These are phyloP conservation scores for Gallinago stenura DNA, from an alignment of 2,797 vertebrate species.

Conservation along the genomic window DNA sequence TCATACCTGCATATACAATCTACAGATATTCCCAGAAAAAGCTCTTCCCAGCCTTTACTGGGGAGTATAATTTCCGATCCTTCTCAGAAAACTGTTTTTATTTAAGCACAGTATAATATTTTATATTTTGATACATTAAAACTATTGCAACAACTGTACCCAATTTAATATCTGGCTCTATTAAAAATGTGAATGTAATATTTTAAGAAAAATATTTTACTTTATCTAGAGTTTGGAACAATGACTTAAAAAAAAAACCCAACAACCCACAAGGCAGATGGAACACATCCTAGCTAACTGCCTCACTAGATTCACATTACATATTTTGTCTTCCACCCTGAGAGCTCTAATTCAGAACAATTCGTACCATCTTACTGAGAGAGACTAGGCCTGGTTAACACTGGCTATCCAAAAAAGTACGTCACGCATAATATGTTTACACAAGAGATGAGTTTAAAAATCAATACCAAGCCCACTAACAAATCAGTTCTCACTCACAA, in stretches of 20 bases:
- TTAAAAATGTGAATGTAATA: background rate
- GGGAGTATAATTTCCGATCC: background rate
- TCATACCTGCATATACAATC: background rate
- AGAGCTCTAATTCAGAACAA: background rate
- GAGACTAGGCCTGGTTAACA: background rate
- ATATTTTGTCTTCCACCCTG: background rate
- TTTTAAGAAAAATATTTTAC: slow-evolving; percentile 24
- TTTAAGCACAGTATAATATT: background rate
- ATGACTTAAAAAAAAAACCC: background rate
- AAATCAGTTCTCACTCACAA: background rate
- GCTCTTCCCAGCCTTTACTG: background rate
- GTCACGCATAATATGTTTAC: background rate
- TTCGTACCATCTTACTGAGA: background rate
- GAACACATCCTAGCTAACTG: background rate
- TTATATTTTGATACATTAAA: background rate
- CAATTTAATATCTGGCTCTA: background rate
- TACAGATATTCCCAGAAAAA: background rate
- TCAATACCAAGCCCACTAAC: background rate
- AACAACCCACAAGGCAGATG: background rate
- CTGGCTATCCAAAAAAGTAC: background rate
- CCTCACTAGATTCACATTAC: rapidly evolving
- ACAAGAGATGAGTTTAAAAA: background rate
- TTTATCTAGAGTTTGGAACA: slow-evolving; percentile 31
- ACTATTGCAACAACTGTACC: background rate
- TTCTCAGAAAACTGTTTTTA: background rate